Evolutionary conservation across 2,797 vertebrate species (phyloP), one percentile per base, ranked within the genome.

Genomic region (Percopsis omiscomaycus): DNA sequence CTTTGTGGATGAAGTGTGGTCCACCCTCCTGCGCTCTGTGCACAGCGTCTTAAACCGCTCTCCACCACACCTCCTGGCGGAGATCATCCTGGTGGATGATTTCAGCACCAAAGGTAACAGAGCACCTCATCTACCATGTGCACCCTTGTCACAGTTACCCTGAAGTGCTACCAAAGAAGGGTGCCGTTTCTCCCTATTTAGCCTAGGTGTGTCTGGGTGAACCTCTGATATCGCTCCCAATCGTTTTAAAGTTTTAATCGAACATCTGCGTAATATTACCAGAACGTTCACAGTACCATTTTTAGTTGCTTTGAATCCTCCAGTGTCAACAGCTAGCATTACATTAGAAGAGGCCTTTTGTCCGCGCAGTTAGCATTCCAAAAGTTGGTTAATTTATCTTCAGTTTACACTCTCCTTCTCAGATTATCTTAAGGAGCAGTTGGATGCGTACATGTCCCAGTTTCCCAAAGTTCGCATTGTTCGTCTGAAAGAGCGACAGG

Each of bases 1-100:
- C 76, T 99, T 99, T 0, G 95, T 99, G 81, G 97, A 99, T 4
- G 98, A 99, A 67, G 97, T 98, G 51, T 99, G 98, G 98, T 98
- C 96, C 29, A 92, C 97, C 0, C 94, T 99, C 0, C 90, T 99
- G 5, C 94, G 98, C 73, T 97, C 98, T 0, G 94, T 99, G 52
- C 96, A 98, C 81, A 98, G 97, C 5, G 94, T 98, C 52, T 93
- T 99, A 60, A 92, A 96, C 86, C 92, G 97, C 2, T 99, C 97
- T 0, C 98, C 97, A 0, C 86, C 90, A 0, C 94, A 93, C 73
- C 94, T 98, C n/a, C 79, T 99, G 53, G 84, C 93, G 69, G 98
- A 99, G 75, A 77, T 99, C 74, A 95, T 99, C 47, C 82, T 99
- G 64, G 98, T 99, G 74, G 98, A 99, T 29, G 98, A 99, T 84